Conservation (phyloP, 1,140 invertebrate genomes). For the Streblospio benedicti region DNA sequence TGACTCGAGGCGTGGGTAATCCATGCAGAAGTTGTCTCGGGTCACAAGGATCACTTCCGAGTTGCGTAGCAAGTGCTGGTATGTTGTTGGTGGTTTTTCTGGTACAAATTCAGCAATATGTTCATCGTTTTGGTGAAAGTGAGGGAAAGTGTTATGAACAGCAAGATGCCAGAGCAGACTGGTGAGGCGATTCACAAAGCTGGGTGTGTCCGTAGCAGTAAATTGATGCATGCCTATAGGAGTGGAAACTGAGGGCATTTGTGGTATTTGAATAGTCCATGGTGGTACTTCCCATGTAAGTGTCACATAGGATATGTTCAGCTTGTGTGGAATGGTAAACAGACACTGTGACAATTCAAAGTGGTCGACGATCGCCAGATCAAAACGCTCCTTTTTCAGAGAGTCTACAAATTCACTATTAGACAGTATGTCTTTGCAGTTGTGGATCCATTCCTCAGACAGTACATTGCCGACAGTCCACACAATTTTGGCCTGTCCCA, state of each 20-base stretch:
- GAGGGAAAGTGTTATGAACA: neutral
- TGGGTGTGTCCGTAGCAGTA: no score
- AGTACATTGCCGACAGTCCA: no score
- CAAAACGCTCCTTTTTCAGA: neutral
- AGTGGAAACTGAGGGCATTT: conserved; percentile 5
- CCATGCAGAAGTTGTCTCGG: no score
- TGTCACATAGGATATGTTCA: conserved; percentile 4
- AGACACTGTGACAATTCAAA: neutral
- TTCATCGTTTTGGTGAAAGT: neutral
- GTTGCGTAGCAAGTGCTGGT: no score
- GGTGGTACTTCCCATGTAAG: neutral
- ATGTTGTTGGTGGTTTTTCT: neutral
- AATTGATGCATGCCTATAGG: no score
- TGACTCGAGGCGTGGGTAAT: no score
- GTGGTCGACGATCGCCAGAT: conserved; percentile 3
- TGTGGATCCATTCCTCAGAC: no score
- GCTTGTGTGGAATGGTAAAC: neutral
- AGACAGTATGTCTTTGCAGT: neutral
- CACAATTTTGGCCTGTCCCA: no score
- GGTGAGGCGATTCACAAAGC: no score
- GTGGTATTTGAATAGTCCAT: neutral
- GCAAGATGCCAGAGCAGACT: no score
- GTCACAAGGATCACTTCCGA: no score
- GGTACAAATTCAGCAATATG: neutral
- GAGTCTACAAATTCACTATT: neutral